Conservation (phyloP, 2,113 vertebrate genomes). For the Galemys pyrenaicus region DNA sequence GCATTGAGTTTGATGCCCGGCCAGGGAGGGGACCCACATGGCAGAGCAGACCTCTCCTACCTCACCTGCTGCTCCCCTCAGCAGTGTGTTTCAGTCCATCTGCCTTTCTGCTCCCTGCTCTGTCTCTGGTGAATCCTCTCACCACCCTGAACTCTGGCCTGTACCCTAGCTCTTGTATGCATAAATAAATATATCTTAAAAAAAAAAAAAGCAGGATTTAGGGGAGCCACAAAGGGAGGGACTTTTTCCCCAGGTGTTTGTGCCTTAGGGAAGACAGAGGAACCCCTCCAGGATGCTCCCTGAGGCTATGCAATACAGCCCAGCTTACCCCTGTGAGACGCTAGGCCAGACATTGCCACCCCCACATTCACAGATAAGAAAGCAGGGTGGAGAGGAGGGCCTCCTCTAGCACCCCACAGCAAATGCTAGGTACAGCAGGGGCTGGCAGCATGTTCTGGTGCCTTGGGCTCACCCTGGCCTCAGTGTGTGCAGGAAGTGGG, state of each 20-base stretch:
- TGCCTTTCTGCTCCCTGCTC: no score
- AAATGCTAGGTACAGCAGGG: neutral
- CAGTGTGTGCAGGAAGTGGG: conserved; percentile 1
- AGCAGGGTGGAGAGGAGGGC: neutral
- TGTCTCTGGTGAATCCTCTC: no score
- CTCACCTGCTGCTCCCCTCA: no score
- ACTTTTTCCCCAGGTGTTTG: fast-evolving
- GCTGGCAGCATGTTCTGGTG: neutral
- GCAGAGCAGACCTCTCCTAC: no score
- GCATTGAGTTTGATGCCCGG: no score
- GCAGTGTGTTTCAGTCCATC: no score
- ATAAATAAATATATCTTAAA: no score
- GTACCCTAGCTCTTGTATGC: no score
- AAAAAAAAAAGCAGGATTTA: neutral
- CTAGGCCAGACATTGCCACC: no score
- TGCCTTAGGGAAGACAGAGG: neutral
- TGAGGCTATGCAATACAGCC: fast-evolving
- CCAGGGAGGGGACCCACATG: no score
- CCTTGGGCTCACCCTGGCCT: neutral
- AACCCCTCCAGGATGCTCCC: fast-evolving
- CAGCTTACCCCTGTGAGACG: neutral
- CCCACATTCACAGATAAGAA: neutral
- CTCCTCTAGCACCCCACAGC: fast-evolving
- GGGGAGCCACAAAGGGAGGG: neutral
- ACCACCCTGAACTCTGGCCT: no score